Conservation (phyloP, 92 coral and sea anemone genomes). For the Hydrozoanthus gracilis region DNA sequence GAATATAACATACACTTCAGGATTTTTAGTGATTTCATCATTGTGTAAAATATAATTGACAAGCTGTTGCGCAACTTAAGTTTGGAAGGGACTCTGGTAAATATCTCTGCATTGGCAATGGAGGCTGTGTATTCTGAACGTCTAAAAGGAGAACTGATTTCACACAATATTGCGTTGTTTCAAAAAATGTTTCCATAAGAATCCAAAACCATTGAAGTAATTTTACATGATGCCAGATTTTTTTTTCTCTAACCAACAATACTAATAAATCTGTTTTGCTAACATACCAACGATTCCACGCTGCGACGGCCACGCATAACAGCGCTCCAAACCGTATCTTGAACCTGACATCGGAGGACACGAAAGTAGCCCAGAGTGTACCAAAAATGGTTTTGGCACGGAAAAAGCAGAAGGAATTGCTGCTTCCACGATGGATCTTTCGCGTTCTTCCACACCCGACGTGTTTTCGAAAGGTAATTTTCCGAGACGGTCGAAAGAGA, state of each 20-base stretch:
- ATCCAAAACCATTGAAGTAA: constrained; percentile 17
- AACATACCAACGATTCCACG: constrained; percentile 28
- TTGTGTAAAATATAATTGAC: not conserved
- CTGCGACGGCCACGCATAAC: not conserved
- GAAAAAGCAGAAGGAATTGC: constrained; percentile 3
- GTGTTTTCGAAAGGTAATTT: constrained; percentile 15
- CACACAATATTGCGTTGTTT: constrained; percentile 33
- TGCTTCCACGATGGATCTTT: constrained; percentile 9
- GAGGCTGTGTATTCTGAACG: not conserved
- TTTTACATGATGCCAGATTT: constrained; percentile 7
- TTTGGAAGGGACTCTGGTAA: not conserved
- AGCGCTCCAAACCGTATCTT: constrained; percentile 23
- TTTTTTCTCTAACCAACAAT: constrained; percentile 6
- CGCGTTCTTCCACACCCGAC: not conserved
- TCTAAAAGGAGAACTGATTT: constrained; percentile 1
- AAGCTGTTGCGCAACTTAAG: not conserved
- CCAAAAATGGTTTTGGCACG: constrained; percentile 32
- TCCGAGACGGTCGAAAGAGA: constrained; percentile 27
- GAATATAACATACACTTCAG: not conserved
- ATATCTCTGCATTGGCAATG: not conserved
- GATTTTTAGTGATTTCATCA: not conserved
- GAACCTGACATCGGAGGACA: constrained; percentile 32
- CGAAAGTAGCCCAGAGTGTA: constrained; percentile 30
- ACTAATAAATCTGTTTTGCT: not conserved
- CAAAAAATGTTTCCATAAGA: constrained; percentile 11